These are phyloP conservation scores for Drosophila mimetica DNA, from an alignment of 2,888 invertebrate genomes.

Conservation along the genomic window DNA sequence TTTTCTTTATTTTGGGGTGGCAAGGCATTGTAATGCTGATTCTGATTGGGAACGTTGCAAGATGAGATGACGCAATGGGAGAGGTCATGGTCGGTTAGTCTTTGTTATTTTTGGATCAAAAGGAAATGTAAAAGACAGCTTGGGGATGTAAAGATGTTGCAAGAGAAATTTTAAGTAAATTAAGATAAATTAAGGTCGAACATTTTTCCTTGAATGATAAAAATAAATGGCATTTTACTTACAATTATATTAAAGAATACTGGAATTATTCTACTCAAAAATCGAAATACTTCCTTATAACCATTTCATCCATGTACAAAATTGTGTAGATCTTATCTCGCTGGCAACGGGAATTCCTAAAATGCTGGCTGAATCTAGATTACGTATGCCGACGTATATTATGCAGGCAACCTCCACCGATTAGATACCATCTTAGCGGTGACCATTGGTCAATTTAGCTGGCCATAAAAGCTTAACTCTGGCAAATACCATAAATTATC, in stretches of 20 bases:
- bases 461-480: conserved; percentile 22
- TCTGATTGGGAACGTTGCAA: conserved; percentile 1
- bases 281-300: no score
- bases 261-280: no score
- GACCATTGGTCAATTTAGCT: conserved; percentile 24
- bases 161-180: conserved; percentile 4
- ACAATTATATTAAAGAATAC: no score
- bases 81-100: conserved; percentile 5
- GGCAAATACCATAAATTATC: conserved; percentile 40
- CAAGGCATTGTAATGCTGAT: conserved; percentile 6
- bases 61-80: background rate
- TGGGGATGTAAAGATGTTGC: background rate
- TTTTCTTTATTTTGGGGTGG: conserved; percentile 3
- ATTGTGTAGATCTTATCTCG: conserved; percentile 5
- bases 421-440: conserved; percentile 41
- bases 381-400: conserved; percentile 3
- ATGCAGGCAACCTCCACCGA: conserved; percentile 13
- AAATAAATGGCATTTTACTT: no score
- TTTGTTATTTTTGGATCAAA: conserved; percentile 1
- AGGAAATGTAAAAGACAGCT: background rate
- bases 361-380: conserved; percentile 5
- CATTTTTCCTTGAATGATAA: no score
- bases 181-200: background rate
- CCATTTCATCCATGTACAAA: background rate
- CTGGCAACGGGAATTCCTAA: background rate